phyloP scores from a whole-genome alignment of 2,113 vertebrate species.

The Mionectes macconnelli region DNA sequence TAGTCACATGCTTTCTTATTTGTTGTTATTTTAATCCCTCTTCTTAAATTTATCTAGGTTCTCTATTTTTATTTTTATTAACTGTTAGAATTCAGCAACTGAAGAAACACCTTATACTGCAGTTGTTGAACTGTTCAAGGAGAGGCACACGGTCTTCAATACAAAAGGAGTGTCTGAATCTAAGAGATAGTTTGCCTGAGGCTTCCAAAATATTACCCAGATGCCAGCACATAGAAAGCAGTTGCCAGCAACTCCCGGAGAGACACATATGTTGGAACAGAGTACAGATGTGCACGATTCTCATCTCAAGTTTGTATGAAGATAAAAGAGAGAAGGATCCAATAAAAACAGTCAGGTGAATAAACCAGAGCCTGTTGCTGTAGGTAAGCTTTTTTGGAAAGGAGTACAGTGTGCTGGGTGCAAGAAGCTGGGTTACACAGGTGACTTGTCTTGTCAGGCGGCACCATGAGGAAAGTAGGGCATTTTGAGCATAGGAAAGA shows the following conservation, averaged over 20 bases:
- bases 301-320: neutral
- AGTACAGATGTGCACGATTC: neutral
- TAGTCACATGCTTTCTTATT: neutral
- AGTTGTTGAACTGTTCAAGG: neutral
- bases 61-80: neutral
- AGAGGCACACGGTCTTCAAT: neutral
- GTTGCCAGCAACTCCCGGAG: neutral
- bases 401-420: neutral
- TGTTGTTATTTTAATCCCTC: neutral
- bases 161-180: neutral
- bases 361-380: neutral
- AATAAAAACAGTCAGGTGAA: neutral
- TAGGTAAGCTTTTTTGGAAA: neutral
- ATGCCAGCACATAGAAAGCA: neutral
- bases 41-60: neutral
- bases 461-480: conserved; percentile 24
- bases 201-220: neutral
- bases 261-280: neutral
- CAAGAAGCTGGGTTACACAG: neutral
- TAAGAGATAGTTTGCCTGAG: neutral
- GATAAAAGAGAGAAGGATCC: neutral
- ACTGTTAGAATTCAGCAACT: neutral
- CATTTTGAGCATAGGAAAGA: neutral
- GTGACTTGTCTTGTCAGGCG: neutral
- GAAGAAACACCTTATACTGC: neutral